These are phyloP conservation scores for Phymatocera aterrima DNA, from an alignment of 2,888 invertebrate species.

Conservation along the genomic window DNA sequence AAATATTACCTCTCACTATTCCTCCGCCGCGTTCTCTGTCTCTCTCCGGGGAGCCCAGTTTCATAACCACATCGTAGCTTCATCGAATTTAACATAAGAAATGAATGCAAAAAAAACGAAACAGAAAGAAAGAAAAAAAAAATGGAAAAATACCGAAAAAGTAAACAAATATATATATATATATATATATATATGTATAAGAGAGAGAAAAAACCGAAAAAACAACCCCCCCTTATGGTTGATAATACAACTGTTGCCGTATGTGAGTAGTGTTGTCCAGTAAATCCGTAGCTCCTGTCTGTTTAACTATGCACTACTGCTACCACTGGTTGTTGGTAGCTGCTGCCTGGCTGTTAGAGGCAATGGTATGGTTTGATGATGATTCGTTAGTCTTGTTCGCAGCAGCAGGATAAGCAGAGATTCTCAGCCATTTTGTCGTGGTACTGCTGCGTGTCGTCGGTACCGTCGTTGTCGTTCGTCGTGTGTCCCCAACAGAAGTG, in stretches of 20 bases:
- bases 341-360: background rate
- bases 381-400: slow-evolving; percentile 21
- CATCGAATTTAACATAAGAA: background rate
- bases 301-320: no score
- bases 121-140: background rate
- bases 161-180: no score
- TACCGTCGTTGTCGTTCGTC: slow-evolving; percentile 24
- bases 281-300: no score
- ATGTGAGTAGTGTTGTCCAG: no score
- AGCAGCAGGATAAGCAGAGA: slow-evolving; percentile 31
- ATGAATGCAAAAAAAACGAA: background rate
- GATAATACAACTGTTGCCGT: no score
- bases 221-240: no score
- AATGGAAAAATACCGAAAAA: background rate
- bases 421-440: slow-evolving; percentile 44
- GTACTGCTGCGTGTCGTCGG: background rate
- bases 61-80: slow-evolving; percentile 42
- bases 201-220: no score
- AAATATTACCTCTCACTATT: slow-evolving; percentile 40
- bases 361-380: background rate
- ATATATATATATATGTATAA: no score
- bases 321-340: no score
- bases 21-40: no score
- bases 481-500: no score
- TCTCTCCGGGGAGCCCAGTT: slow-evolving; percentile 45